A percentile compares a stretch with the other conserved stretches of the same genome.
Conservation (phyloP, 2,888 invertebrate genomes). For the Epirrhoe alternata region DNA sequence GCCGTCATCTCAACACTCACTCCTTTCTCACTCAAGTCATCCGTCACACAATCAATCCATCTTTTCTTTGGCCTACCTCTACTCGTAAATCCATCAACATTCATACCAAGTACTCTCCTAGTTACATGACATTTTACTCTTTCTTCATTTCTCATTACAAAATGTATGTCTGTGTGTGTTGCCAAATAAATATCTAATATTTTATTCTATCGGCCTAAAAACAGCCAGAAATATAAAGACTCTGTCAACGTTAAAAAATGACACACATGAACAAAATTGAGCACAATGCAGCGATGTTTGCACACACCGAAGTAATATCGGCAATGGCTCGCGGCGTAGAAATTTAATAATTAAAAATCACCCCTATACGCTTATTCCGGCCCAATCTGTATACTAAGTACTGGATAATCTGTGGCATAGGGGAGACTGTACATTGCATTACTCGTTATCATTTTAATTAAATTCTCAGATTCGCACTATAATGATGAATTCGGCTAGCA, state of each 20-base stretch:
- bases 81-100: no score
- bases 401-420: constrained; percentile 24
- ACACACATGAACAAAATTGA: constrained; percentile 16
- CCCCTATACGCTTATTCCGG: constrained; percentile 55
- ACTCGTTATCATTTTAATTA: constrained; percentile 81
- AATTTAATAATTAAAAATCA: constrained; percentile 85
- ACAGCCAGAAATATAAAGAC: background rate
- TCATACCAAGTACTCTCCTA: no score
- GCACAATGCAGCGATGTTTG: constrained; percentile 32
- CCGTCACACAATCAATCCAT: no score
- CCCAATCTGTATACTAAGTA: constrained; percentile 15
- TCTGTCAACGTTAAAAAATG: constrained; percentile 1
- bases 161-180: no score
- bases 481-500: constrained; percentile 51
- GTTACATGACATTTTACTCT: no score
- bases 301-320: constrained; percentile 75
- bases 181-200: no score
- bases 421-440: constrained; percentile 52
- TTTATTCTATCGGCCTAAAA: background rate
- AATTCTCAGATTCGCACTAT: constrained; percentile 63
- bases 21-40: no score
- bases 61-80: no score
- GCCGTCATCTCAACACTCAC: no score
- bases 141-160: no score
- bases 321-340: constrained; percentile 74